Evolutionary conservation across 2,113 vertebrate genomes (phyloP), one percentile per base, ranked within the genome.

Genomic region (Lophius piscatorius): DNA sequence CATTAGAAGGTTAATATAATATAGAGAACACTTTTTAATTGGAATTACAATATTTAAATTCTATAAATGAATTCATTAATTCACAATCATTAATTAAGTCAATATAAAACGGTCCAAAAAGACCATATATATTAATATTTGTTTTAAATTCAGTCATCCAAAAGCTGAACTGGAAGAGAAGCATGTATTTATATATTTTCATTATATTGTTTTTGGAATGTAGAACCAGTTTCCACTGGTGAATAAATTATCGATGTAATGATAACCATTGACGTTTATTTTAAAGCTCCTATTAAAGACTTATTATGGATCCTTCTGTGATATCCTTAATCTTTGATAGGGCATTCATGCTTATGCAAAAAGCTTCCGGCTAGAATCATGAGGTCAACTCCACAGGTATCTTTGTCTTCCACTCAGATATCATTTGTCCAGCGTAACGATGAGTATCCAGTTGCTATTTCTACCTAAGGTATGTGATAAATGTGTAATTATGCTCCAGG

Each of bases 401-500:
- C 73, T 80, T 83, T 81, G 63, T 88, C 68, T 72, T 65, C 33
- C 61, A 55, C 49, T 63, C 72, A 71, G 46, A 76, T 60, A 64
- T 55, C 55, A 63, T 81, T 84, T 75, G 72, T 80, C 70, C 31
- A 16, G 40, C 47, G 63, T 70, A 74, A 82, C 50, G 63, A 84
- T 45, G 68, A 70, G 65, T 28, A 10, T 22, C 42, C 49, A 17
- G 40, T 40, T 62, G 56, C 38, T 34, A 34, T 54, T 71, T 54
- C 45, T 75, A 73, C 68, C 57, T 72, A 64, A 65, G 57, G 41
- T 42, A 59, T 52, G 70, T 76, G 75, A 80, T 78, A 73, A 82
- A 74, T 78, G 83, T 84, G 83, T 83, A 38, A 81, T 65, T 69
- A 72, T 33, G 71, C 76, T 66, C 70, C 10, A 4, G 73, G 75